A percentile compares a stretch with the other conserved stretches of the same genome.
Evolutionary conservation across 2,888 invertebrate genomes (phyloP).

Genomic region (Patella depressa): DNA sequence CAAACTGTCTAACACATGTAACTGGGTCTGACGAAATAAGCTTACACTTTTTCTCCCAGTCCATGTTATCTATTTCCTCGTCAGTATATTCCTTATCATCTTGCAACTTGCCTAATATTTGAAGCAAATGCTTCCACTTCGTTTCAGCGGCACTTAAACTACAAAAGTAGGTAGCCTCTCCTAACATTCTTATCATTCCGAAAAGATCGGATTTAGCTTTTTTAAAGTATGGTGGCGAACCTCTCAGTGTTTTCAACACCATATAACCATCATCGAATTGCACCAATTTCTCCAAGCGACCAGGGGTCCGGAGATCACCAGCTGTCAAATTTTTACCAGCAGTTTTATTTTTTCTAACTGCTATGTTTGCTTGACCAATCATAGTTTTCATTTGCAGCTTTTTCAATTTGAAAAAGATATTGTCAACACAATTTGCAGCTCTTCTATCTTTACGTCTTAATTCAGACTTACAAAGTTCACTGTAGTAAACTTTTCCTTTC

Average conservation of each 20-base stretch:
- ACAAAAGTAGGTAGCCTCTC: constrained; percentile 36
- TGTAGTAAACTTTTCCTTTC: no score
- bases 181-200: constrained; percentile 41
- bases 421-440: no score
- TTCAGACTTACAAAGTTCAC: no score
- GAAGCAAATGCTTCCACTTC: constrained; percentile 17
- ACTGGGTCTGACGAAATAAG: constrained; percentile 45
- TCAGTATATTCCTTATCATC: constrained; percentile 28
- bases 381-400: no score
- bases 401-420: no score
- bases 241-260: constrained; percentile 26
- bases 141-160: no score
- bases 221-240: constrained; percentile 13
- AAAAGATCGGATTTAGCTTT: constrained; percentile 27
- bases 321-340: no score
- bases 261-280: constrained; percentile 21
- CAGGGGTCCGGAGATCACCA: no score
- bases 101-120: constrained; percentile 13
- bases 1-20: constrained; percentile 46
- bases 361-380: no score
- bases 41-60: constrained; percentile 37
- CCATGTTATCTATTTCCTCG: constrained; percentile 21
- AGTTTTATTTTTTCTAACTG: no score
- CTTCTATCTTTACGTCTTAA: no score
- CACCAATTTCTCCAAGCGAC: no score